Conservation (phyloP, 2,888 invertebrate species). For the Hanleya hanleyi region DNA sequence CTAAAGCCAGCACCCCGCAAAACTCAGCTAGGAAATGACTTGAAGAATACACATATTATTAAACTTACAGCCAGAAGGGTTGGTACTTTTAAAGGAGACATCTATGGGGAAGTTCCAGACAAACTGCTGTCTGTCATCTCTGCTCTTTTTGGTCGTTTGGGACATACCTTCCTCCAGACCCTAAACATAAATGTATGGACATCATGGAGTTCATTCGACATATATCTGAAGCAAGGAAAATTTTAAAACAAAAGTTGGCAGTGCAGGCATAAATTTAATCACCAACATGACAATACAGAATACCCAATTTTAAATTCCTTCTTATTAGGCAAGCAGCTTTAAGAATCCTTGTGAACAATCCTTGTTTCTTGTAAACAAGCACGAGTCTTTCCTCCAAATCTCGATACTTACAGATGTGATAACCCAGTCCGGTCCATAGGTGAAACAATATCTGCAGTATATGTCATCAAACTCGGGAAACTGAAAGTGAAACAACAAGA, state of each 20-base stretch:
- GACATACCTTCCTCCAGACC: slow-evolving; percentile 91
- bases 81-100: slow-evolving; percentile 93
- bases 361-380: too few species aligned
- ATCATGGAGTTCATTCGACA: too few species aligned
- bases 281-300: too few species aligned
- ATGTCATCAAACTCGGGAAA: slow-evolving; percentile 82
- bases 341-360: too few species aligned
- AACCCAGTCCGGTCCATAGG: slow-evolving; percentile 91
- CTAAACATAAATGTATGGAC: slow-evolving; percentile 72
- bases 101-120: slow-evolving; percentile 96
- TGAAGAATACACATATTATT: not conserved
- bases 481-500: slow-evolving; percentile 62
- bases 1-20: too few species aligned
- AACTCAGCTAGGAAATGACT: too few species aligned
- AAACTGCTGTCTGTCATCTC: slow-evolving; percentile 77
- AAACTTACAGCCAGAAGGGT: slow-evolving; percentile 92
- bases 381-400: too few species aligned
- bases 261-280: too few species aligned
- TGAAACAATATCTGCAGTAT: slow-evolving; percentile 80
- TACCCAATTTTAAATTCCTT: too few species aligned
- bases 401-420: slow-evolving; percentile 82
- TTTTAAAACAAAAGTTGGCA: too few species aligned
- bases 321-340: too few species aligned
- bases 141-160: slow-evolving; percentile 83
- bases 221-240: too few species aligned